Evolutionary conservation across 1,140 invertebrate species (phyloP).

Genomic region (Belonocnema kinseyi): DNA sequence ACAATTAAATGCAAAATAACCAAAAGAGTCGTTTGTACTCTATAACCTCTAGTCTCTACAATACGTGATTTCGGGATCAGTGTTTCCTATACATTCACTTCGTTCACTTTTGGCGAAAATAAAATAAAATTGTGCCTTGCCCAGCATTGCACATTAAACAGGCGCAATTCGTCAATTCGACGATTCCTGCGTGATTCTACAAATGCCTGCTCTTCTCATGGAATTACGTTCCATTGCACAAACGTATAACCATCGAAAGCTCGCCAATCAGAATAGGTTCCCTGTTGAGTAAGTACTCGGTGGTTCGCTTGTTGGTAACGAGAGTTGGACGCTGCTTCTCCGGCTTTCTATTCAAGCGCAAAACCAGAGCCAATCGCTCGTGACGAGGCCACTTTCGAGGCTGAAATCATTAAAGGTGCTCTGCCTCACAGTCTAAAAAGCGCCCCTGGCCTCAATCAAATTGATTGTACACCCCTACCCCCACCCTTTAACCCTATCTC

Average conservation of each 20-base stretch:
- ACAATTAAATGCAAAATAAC: neutral
- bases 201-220: neutral
- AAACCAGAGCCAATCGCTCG: conserved; percentile 14
- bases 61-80: neutral
- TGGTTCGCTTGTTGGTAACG: conserved; percentile 25
- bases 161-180: neutral
- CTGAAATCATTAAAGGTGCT: conserved; percentile 17
- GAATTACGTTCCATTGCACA: conserved; percentile 5
- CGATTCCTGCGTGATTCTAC: neutral
- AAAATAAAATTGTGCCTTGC: neutral
- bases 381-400: conserved; percentile 30
- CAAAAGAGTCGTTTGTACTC: neutral
- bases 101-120: neutral
- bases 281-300: conserved; percentile 22
- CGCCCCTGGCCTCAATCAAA: conserved; percentile 29
- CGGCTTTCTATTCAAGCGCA: conserved; percentile 18
- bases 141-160: neutral
- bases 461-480: neutral
- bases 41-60: no score
- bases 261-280: neutral
- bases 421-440: conserved; percentile 5
- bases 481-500: neutral
- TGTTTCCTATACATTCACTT: neutral
- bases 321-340: conserved; percentile 25
- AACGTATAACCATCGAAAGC: neutral